Evolutionary conservation across 2,888 invertebrate genomes (phyloP), one percentile per base, ranked within the genome.

Genomic region (Agrenia bidenticulata): DNA sequence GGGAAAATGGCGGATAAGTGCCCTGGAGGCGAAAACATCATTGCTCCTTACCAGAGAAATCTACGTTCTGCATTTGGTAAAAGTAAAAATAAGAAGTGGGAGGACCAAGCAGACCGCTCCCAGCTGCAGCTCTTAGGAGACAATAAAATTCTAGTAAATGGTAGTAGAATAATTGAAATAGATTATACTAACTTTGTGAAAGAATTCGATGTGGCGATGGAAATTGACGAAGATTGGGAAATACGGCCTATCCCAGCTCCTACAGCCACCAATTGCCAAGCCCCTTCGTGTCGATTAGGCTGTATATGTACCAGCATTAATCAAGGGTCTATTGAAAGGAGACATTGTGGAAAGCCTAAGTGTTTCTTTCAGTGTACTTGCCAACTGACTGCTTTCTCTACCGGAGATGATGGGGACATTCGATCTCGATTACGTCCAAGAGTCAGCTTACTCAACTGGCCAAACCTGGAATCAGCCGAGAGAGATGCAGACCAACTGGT

Each of bases 391-490:
- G 39, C 66, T 1, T 63, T 61, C 39, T 66, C 64, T n/a, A 60
- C 58, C 21, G 53, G 24, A 23, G 70, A 70, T n/a, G 74, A 72
- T 56, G 72, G 67, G 0, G 69, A 70, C 39, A 74, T 74, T 41
- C 67, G 72, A 11, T 32, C 32, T 24, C 59, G 75, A 37, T 61
- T 75, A 13, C 62, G 75, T 56, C 75, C 75, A 9, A 56, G 75
- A 50, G 73, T 75, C 13, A 72, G 72, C 32, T 61, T 75, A 24
- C 54, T 75, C 17, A 73, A 73, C 49, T 75, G 75, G 75, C 64
- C 69, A 13, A 42, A 53, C 19, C 64, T 69, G 4, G 72, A 69
- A 41, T 64, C 69, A 0, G 61, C 66, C 5, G 67, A 69, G 17
- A 68, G 64, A 9, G 71, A 71, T 5, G 69, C 68, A 54, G 71